Conservation (phyloP, 2,888 invertebrate species). For the Catocala fraxini region DNA sequence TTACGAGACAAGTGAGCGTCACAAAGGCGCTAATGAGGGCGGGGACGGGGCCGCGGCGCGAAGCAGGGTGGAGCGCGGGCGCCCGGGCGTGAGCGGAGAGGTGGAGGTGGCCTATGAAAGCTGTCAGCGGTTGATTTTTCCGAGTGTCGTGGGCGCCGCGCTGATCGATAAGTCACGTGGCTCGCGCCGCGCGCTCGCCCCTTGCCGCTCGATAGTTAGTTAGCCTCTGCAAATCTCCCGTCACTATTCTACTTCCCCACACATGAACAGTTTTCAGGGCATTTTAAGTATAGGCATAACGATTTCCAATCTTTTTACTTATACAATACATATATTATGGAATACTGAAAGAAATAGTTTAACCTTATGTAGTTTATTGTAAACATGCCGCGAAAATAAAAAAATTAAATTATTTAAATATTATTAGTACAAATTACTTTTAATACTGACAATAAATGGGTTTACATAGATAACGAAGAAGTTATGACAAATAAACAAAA, state of each 20-base stretch:
- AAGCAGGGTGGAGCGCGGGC: slow-evolving; percentile 30
- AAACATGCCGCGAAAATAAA: no score
- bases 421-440: no score
- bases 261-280: slow-evolving; percentile 44
- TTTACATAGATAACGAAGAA: neutral
- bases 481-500: neutral
- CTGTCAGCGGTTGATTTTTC: slow-evolving; percentile 88
- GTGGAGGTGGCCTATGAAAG: slow-evolving; percentile 79
- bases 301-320: neutral
- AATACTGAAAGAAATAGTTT: no score
- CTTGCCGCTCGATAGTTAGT: slow-evolving; percentile 77
- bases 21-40: slow-evolving; percentile 87
- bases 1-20: slow-evolving; percentile 85
- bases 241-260: slow-evolving; percentile 66
- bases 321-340: neutral
- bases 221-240: slow-evolving; percentile 82
- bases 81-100: slow-evolving; percentile 49
- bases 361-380: no score
- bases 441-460: no score
- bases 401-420: no score
- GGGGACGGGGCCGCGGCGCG: slow-evolving; percentile 54
- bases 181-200: slow-evolving; percentile 64
- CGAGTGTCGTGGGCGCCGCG: slow-evolving; percentile 85
- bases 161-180: slow-evolving; percentile 88
- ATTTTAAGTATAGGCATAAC: slow-evolving; percentile 47